Evolutionary conservation across 2,797 vertebrate genomes (phyloP), one percentile per base, ranked within the genome.

Genomic region (Xenentodon cancila): DNA sequence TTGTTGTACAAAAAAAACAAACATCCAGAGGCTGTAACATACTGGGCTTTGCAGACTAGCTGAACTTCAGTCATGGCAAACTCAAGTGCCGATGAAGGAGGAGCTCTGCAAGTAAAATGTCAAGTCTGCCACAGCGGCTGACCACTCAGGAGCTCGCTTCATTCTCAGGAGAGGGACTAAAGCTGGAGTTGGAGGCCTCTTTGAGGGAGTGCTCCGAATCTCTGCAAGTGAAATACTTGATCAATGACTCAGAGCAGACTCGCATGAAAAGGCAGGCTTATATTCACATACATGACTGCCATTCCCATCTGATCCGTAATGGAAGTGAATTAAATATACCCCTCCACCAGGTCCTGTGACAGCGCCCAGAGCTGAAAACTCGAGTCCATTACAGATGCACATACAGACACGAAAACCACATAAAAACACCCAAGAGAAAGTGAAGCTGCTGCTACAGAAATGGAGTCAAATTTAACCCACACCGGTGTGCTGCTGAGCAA

Each of bases 151-250:
- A 82, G 72, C 74, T 69, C n/a, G 76, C 66, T 51, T 22, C 16
- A 22, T 73, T 62, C 52, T 32, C 59, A 48, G 64, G 73, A 87
- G 89, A 69, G 80, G 90, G 73, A 74, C 77, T 62, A 71, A 65
- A 8, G 64, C 53, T 3, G 53, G 76, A 81, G 71, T 69, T 43
- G 52, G 82, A 87, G 84, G 88, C 88, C 87, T 75, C 48, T 50
- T 76, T 65, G 57, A 87, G 87, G 87, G 89, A 87, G 86, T 71
- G 80, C 81, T 77, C 79, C n/a, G 74, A 85, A 86, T 89, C 85
- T 86, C 80, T 74, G 88, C 81, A 81, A 90, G 90, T 77, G 82
- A 93, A 93, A 94, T 93, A 91, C 90, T 92, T 93, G 78, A 93
- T 93, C 88, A 90, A 85, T 93, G 93, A 94, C 83, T 94, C 93